Conservation (phyloP, 2,888 invertebrate species). For the Oscheius sp. region DNA sequence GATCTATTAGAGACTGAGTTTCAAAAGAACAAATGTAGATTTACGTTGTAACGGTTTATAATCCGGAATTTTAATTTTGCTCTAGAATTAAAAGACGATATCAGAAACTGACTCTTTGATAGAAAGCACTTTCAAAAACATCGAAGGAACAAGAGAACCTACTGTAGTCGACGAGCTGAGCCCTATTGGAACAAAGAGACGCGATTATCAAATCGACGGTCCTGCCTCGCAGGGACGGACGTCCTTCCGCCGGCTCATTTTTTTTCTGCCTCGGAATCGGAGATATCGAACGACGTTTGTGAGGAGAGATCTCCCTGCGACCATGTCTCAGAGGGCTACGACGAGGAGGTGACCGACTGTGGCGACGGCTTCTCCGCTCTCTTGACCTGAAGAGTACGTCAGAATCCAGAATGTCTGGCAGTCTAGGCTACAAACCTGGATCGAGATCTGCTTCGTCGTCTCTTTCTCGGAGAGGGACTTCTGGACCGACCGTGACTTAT, state of each 20-base stretch:
- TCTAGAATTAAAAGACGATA: not conserved
- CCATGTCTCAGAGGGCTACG: too few species aligned
- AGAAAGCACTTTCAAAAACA: too few species aligned
- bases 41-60: not conserved
- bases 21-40: not conserved
- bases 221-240: conserved; percentile 9
- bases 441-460: not conserved
- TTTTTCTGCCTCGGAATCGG: not conserved
- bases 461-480: conserved; percentile 9
- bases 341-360: not conserved
- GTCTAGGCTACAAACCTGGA: conserved; percentile 19
- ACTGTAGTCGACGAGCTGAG: conserved; percentile 16
- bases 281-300: not conserved
- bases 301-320: too few species aligned
- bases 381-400: not conserved
- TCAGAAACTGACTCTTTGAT: not conserved
- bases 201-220: not conserved
- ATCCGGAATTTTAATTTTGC: not conserved
- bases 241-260: not conserved
- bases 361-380: not conserved
- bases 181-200: not conserved
- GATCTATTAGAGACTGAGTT: not conserved
- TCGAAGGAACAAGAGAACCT: conserved; percentile 1
- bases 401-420: not conserved
- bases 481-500: not conserved